Evolutionary conservation across 1,140 invertebrate genomes (phyloP), one percentile per base, ranked within the genome.

Genomic region (Popillia japonica): DNA sequence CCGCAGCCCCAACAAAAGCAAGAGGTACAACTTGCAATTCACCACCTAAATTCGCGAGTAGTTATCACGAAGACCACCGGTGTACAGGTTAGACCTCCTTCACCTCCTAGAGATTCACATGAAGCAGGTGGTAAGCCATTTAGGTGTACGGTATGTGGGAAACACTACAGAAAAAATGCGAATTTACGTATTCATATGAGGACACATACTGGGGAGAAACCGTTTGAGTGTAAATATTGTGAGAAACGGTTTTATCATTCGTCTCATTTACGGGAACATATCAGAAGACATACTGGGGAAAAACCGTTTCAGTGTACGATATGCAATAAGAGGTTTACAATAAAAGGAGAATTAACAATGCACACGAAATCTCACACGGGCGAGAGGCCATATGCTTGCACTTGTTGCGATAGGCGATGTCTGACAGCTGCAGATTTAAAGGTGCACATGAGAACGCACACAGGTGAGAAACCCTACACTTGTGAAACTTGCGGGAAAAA

Each of bases 311-410:
- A 87, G 64, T 91, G 90, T 81, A 86, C 84, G 0, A 80, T 90
- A 3, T 91, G 90, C 77, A 84, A 84, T 42, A 89, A 91, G 44
- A 84, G 91, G 77, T 94, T 94, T 82, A 93, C 92, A 2, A 92
- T 94, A 77, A 91, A 90, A 55, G 94, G 88, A 73, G 88, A 90
- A 41, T 80, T 91, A 64, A 90, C 89, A 40, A 89, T 89, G 77
- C 90, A 91, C 76, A 87, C 89, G 84, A 88, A 89, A 75, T 87
- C 88, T 6, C 90, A 91, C 82, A 91, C 90, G 3, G 90, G 90
- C 0, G 89, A 91, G 72, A 92, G 89, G 86, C 92, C 88, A 78
- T 92, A 86, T 84, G 90, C 87, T 23, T 91, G 90, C 78, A 87
- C 89, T 48, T 82, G 88, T 4, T 92, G 91, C 82, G 88, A 88